These are phyloP conservation scores for Mythimna albipuncta DNA, from an alignment of 2,888 invertebrate species.

Conservation along the genomic window DNA sequence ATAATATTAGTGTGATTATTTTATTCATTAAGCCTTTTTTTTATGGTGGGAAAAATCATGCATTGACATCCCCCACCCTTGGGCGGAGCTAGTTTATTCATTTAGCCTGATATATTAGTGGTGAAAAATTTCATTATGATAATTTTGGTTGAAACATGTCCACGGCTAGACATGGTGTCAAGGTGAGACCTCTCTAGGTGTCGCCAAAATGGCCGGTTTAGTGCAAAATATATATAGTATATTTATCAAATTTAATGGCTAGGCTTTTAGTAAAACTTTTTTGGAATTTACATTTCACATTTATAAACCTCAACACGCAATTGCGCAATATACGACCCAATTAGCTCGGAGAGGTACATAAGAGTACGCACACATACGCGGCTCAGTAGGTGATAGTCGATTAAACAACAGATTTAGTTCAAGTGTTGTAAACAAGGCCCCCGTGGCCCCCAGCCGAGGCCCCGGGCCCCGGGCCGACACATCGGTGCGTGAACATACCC, in stretches of 20 bases:
- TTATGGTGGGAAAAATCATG: too few relatives aligned
- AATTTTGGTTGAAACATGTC: too few relatives aligned
- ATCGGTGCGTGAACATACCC: constrained; percentile 4
- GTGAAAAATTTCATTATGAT: too few relatives aligned
- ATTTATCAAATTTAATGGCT: not conserved
- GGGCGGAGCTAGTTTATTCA: too few relatives aligned
- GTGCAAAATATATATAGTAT: too few relatives aligned
- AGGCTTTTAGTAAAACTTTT: not conserved
- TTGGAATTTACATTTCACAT: not conserved
- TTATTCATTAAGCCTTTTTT: too few relatives aligned
- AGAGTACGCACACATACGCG: not conserved
- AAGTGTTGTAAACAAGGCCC: constrained; percentile 49
- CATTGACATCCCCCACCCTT: too few relatives aligned
- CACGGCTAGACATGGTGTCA: too few relatives aligned
- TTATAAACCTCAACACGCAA: not conserved
- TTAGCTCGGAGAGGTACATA: constrained; percentile 6
- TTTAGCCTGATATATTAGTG: too few relatives aligned
- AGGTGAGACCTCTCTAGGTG: too few relatives aligned
- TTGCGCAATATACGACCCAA: constrained; percentile 10
- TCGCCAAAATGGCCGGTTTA: too few relatives aligned
- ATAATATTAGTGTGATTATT: too few relatives aligned
- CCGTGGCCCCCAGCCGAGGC: constrained; percentile 11
- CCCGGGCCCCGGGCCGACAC: constrained; percentile 22
- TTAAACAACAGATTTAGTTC: constrained; percentile 46
- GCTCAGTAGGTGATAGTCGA: constrained; percentile 29